phyloP scores from a whole-genome alignment of 2,888 invertebrate species.

The Synergus umbraculus region DNA sequence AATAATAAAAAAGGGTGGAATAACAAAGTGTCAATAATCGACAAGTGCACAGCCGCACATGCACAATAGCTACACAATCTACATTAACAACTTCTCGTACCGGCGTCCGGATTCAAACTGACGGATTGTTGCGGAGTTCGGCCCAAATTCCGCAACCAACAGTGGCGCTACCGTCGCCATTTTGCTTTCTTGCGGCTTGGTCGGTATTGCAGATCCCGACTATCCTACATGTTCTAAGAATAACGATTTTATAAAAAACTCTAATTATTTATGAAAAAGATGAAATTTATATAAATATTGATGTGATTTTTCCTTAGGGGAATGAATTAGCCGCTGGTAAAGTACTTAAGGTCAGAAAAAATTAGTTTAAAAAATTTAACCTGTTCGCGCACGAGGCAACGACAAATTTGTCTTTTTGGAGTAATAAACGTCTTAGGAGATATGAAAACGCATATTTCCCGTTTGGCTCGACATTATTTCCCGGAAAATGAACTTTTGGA shows the following conservation, averaged over 20 bases:
- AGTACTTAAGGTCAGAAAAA: not conserved
- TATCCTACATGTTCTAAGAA: not conserved
- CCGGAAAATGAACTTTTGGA: not conserved
- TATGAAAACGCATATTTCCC: not conserved
- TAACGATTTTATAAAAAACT: not conserved
- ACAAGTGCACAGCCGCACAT: not conserved
- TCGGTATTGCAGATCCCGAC: not conserved
- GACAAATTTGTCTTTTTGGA: not conserved
- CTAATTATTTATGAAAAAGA: not conserved
- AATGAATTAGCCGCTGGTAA: not conserved
- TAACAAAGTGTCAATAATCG: conserved; percentile 2
- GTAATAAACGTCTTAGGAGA: not conserved
- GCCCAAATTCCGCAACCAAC: not conserved
- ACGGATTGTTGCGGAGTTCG: conserved; percentile 54
- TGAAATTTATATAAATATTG: not conserved
- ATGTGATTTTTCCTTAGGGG: not conserved
- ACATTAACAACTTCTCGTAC: conserved; percentile 55
- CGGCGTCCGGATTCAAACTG: conserved; percentile 71
- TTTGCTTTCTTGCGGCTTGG: not conserved
- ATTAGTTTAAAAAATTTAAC: not conserved
- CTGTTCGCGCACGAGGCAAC: not conserved
- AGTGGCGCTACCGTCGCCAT: not conserved
- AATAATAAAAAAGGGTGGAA: not conserved
- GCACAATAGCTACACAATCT: not conserved
- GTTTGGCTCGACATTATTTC: not conserved